Percentiles rank a stretch among this genome's conserved stretches.
Evolutionary conservation across 2,888 invertebrate species (phyloP).

Genomic region (Crepidodera aurea): DNA sequence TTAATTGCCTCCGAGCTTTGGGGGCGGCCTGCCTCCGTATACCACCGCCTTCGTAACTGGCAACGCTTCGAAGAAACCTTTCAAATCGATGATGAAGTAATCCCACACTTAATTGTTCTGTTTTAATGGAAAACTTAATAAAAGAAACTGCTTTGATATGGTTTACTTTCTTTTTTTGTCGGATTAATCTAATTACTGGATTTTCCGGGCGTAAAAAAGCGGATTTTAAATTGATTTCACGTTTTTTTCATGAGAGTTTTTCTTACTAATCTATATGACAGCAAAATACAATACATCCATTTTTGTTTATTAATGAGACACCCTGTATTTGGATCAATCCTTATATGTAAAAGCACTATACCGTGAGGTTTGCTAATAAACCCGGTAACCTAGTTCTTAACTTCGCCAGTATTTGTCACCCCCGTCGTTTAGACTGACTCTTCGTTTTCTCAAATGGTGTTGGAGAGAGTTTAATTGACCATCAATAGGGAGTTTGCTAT

Average conservation of each 20-base stretch:
- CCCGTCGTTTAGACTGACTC: too few relatives aligned
- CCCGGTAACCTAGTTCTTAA: too few relatives aligned
- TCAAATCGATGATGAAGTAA: conserved; percentile 50
- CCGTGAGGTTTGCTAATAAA: too few relatives aligned
- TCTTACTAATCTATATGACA: too few relatives aligned
- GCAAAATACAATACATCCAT: too few relatives aligned
- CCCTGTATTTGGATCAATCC: too few relatives aligned
- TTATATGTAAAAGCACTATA: too few relatives aligned
- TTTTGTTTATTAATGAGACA: too few relatives aligned
- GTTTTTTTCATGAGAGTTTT: too few relatives aligned
- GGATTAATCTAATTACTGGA: conserved; percentile 24
- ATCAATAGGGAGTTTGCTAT: conserved; percentile 19
- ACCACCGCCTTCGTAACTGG: not conserved
- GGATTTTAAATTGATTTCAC: too few relatives aligned
- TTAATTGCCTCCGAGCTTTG: conserved; percentile 21
- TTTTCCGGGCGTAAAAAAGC: too few relatives aligned
- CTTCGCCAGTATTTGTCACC: too few relatives aligned
- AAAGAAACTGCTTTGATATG: conserved; percentile 20
- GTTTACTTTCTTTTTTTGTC: conserved; percentile 6
- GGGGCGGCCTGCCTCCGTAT: conserved; percentile 7
- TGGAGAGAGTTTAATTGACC: conserved; percentile 23
- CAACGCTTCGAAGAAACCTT: conserved; percentile 37
- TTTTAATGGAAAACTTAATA: conserved; percentile 29
- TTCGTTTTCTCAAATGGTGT: conserved; percentile 13
- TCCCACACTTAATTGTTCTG: conserved; percentile 30